A percentile compares a stretch with the other conserved stretches of the same genome.
These are phyloP conservation scores for Circus cinereus DNA, from an alignment of 2,797 vertebrate genomes.

Conservation along the genomic window DNA sequence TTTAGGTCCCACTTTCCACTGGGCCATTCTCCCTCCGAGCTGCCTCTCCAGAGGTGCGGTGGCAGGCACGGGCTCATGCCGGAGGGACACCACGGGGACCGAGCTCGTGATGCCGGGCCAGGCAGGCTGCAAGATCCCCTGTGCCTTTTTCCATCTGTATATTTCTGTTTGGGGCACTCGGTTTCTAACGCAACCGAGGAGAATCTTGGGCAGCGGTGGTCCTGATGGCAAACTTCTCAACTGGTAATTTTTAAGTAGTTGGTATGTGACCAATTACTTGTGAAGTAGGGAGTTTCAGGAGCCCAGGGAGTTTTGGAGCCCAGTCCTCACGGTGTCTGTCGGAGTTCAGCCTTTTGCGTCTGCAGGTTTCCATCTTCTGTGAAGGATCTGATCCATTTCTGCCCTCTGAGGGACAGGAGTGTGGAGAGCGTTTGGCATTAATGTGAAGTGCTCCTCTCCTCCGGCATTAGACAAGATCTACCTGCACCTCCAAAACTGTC, in stretches of 20 bases:
- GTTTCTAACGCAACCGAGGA: not conserved
- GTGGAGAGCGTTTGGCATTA: fast-evolving
- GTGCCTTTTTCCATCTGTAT: not conserved
- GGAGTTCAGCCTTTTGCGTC: not conserved
- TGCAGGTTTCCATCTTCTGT: not conserved
- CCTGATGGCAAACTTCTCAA: not conserved
- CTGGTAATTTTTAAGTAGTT: not conserved
- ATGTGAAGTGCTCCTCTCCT: not conserved
- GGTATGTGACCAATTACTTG: not conserved
- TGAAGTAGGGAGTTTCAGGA: not conserved
- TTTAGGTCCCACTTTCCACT: not conserved
- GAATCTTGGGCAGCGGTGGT: not conserved
- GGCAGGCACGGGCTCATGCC: not conserved
- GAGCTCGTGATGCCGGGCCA: not conserved
- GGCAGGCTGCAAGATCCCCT: not conserved
- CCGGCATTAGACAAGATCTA: not conserved
- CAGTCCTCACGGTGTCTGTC: not conserved
- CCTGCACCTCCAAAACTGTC: not conserved
- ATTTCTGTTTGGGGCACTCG: not conserved
- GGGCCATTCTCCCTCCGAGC: not conserved
- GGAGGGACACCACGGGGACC: not conserved
- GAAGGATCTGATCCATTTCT: not conserved
- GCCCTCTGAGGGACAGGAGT: not conserved
- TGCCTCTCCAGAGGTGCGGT: not conserved
- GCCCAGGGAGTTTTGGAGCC: not conserved